Percentiles rank a stretch among this genome's conserved stretches.
phyloP scores from a whole-genome alignment of 2,797 vertebrate species.

The Sandelia bainsii region DNA sequence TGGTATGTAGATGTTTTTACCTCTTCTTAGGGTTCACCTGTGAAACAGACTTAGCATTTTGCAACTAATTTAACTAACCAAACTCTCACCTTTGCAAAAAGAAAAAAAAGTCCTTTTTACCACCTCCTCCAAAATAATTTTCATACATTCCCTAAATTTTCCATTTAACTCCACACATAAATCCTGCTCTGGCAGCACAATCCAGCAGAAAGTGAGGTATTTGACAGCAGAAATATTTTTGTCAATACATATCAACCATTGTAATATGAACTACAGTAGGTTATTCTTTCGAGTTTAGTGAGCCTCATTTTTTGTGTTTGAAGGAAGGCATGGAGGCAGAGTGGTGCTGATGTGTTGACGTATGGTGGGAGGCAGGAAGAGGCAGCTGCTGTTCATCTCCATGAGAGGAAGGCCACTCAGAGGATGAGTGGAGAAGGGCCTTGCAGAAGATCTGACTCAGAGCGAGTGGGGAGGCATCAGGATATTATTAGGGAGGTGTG shows the following conservation, averaged over 20 bases:
- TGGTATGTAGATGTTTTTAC: too few relatives aligned
- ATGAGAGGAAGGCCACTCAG: conserved; percentile 68
- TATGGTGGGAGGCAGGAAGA: conserved; percentile 73
- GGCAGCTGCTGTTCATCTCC: conserved; percentile 73
- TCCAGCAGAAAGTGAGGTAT: conserved; percentile 4
- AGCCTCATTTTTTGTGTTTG: conserved; percentile 51
- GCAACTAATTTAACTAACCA: too few relatives aligned
- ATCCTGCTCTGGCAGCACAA: background rate
- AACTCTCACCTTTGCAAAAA: background rate
- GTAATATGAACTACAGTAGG: conserved; percentile 32
- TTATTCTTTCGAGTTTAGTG: conserved; percentile 50
- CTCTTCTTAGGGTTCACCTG: too few relatives aligned
- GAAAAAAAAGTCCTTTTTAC: background rate
- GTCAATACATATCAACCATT: conserved; percentile 35
- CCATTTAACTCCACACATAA: background rate
- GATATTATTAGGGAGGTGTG: conserved; percentile 80
- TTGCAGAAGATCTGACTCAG: conserved; percentile 77
- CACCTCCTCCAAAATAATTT: background rate
- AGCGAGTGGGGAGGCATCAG: conserved; percentile 72
- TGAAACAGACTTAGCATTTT: too few relatives aligned
- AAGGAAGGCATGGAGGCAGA: conserved; percentile 55
- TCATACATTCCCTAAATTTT: background rate
- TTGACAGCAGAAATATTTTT: conserved; percentile 8
- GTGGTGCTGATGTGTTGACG: conserved; percentile 63
- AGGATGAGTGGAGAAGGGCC: conserved; percentile 71